These are phyloP conservation scores for Meganola albula DNA, from an alignment of 2,888 invertebrate species.

Conservation along the genomic window DNA sequence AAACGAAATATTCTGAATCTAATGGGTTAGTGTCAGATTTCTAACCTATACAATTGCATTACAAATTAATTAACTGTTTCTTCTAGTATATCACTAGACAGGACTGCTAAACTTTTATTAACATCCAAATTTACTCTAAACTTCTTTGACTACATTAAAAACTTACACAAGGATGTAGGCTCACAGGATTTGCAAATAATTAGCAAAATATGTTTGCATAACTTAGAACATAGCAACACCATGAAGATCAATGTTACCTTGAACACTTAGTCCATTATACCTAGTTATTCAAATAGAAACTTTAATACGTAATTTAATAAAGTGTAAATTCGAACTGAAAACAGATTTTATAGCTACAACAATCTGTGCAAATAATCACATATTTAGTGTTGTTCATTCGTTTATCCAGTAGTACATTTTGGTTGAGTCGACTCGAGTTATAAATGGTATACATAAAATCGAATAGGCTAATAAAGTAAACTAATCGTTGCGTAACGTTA, in stretches of 20 bases:
- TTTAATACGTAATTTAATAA: slow-evolving; percentile 8
- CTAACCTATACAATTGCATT: no score
- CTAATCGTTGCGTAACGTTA: slow-evolving; percentile 16
- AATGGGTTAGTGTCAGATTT: no score
- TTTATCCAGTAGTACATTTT: no score
- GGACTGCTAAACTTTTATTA: no score
- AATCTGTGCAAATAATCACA: slow-evolving; percentile 32
- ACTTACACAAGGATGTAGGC: no score
- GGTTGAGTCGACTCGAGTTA: slow-evolving; percentile 10
- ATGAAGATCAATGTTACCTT: slow-evolving; percentile 21
- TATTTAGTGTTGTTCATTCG: slow-evolving; percentile 19
- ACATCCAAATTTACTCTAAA: no score
- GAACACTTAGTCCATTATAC: slow-evolving; percentile 17
- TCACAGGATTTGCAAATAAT: no score
- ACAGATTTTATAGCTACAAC: slow-evolving; percentile 8
- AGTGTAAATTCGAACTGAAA: slow-evolving; percentile 10
- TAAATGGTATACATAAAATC: slow-evolving; percentile 7
- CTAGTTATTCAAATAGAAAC: slow-evolving; percentile 7
- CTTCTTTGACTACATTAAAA: no score
- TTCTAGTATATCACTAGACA: no score
- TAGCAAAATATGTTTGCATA: no score
- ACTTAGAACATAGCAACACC: slow-evolving; percentile 12
- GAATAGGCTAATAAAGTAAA: slow-evolving; percentile 11
- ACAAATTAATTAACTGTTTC: no score
- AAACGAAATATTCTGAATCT: no score